Conservation (phyloP, 2,888 invertebrate species). For the Buathra laborator region DNA sequence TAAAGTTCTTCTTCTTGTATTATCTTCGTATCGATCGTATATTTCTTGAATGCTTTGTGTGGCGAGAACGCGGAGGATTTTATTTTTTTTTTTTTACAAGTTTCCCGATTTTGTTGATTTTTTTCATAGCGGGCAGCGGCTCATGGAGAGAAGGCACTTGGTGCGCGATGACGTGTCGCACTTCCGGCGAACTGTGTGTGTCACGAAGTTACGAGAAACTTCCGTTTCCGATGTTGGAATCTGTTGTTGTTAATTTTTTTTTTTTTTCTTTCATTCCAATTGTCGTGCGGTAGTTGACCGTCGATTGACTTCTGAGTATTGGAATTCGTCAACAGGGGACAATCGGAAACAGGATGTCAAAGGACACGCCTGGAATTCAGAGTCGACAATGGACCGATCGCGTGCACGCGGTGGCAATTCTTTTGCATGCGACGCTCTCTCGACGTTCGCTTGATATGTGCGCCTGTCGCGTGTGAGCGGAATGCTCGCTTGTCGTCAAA, state of each 20-base stretch:
- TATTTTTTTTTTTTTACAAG: slow-evolving; percentile 20
- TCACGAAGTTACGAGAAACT: slow-evolving; percentile 8
- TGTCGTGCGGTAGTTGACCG: neutral
- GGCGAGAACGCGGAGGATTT: slow-evolving; percentile 32
- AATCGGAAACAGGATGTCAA: neutral
- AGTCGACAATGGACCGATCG: slow-evolving; percentile 15
- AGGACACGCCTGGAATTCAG: slow-evolving; percentile 20
- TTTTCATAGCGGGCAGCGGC: neutral
- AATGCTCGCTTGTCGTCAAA: slow-evolving; percentile 41
- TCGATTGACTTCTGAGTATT: neutral
- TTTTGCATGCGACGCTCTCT: slow-evolving; percentile 66
- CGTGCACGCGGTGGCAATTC: slow-evolving; percentile 60
- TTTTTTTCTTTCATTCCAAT: slow-evolving; percentile 9
- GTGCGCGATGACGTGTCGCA: slow-evolving; percentile 14
- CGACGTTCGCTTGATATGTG: slow-evolving; percentile 70
- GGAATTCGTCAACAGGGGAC: slow-evolving; percentile 7
- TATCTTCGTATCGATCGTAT: neutral
- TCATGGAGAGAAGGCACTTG: slow-evolving; percentile 9
- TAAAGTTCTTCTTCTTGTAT: slow-evolving; percentile 75
- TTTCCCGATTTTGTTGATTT: slow-evolving; percentile 7
- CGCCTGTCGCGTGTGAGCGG: slow-evolving; percentile 45
- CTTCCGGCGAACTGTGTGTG: neutral
- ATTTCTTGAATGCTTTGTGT: slow-evolving; percentile 20
- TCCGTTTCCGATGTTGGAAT: slow-evolving; percentile 4
- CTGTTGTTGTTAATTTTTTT: neutral